Evolutionary conservation across 2,888 invertebrate genomes (phyloP).

Genomic region (Aphidoletes aphidimyza): DNA sequence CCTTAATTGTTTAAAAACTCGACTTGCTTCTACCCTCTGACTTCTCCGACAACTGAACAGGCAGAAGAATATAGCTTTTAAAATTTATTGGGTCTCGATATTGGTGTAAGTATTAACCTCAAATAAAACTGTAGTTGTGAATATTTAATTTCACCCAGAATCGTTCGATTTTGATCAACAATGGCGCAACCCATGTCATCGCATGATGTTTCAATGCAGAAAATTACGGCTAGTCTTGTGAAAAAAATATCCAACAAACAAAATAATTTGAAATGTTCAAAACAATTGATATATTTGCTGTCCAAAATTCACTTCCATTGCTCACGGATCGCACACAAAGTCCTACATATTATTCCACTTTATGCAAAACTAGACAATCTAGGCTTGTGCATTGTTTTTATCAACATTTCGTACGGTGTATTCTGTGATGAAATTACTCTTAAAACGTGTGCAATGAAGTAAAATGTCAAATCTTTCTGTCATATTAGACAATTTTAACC

Average conservation of each 20-base stretch:
- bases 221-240: constrained; percentile 11
- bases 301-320: neutral
- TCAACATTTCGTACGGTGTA: no score
- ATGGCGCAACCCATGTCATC: constrained; percentile 96
- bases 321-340: neutral
- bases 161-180: constrained; percentile 75
- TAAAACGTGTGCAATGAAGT: neutral
- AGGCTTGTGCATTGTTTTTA: neutral
- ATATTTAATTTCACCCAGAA: constrained; percentile 82
- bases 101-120: constrained; percentile 67
- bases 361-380: no score
- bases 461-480: neutral
- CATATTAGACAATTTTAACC: neutral
- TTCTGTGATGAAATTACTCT: neutral
- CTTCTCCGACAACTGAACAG: no score
- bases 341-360: no score
- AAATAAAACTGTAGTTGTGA: constrained; percentile 84
- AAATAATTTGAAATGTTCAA: neutral
- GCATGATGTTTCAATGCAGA: constrained; percentile 96
- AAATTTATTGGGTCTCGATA: no score
- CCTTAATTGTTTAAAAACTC: no score
- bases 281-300: no score
- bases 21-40: no score
- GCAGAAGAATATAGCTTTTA: neutral
- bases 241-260: neutral